These are phyloP conservation scores for Callaeas wilsoni DNA, from an alignment of 2,113 vertebrate genomes.

Conservation along the genomic window DNA sequence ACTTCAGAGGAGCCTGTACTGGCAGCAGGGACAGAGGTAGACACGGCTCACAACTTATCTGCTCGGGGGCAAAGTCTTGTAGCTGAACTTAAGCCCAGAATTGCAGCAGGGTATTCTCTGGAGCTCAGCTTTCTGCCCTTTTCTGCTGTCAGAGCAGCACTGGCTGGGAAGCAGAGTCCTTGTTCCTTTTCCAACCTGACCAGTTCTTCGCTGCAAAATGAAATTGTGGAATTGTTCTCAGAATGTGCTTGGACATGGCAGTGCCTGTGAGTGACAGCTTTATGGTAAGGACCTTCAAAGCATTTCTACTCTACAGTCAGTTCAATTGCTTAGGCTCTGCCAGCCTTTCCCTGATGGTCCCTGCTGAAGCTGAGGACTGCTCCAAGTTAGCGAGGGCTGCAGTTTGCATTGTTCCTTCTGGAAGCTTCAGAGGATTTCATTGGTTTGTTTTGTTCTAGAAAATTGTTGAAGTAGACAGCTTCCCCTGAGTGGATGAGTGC, in stretches of 20 bases:
- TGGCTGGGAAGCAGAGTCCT: background rate
- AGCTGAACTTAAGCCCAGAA: slow-evolving; percentile 32
- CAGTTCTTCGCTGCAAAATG: background rate
- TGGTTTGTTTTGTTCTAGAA: slow-evolving; percentile 13
- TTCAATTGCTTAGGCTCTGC: background rate
- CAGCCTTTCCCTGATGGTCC: background rate
- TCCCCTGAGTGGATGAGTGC: background rate
- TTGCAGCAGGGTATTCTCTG: background rate
- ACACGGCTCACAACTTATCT: background rate
- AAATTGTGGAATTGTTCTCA: background rate
- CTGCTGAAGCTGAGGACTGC: background rate
- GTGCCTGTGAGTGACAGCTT: slow-evolving; percentile 16
- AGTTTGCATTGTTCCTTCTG: slow-evolving; percentile 35
- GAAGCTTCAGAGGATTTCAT: slow-evolving; percentile 18
- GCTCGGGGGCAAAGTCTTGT: slow-evolving; percentile 35
- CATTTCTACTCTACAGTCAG: background rate
- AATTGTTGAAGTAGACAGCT: background rate
- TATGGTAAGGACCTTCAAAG: slow-evolving; percentile 34
- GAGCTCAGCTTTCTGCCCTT: background rate
- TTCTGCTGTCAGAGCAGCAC: background rate
- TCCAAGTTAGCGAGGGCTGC: accelerated
- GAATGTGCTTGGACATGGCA: background rate
- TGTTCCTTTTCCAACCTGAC: background rate
- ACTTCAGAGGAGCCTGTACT: background rate
- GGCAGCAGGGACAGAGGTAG: background rate